Evolutionary conservation across 2,888 invertebrate species (phyloP), one percentile per base, ranked within the genome.

Genomic region (Sarcophaga subvicina): DNA sequence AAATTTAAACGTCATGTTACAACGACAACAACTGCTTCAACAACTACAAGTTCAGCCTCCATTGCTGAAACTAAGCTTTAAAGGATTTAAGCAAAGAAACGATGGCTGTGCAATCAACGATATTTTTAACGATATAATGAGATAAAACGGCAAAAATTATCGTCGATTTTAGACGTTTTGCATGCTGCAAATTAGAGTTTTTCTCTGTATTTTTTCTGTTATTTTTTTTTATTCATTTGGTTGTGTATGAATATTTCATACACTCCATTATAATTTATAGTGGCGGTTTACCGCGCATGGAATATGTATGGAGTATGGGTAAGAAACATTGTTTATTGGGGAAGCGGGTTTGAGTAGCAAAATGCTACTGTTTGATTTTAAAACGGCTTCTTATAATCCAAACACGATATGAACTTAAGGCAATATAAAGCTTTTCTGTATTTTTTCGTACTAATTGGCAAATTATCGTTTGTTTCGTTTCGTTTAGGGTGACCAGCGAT

Each of bases 81-180:
- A 12, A 66, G 66, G 75, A 82, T 71, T 82, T 63, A 62, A 71
- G 62, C 49, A 10, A 2, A 8, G 37, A 8, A 37, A 37, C 37
- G 37, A 69, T 17, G 45, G 5, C 37, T 67, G 37, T 37, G 10
- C 37, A 37, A 37, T 10, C 63, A 77, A 66, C 47, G 47, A 60
- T 60, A 63, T 49, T 11, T 79, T 83, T 60, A 67, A 66, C 37
- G 25, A 91, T 90, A 91, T 90, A 91, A 92, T 91, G 92, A 91
- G 91, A 92, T 92, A 92, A 37, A 92, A 92, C 90, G 91, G 90
- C 89, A 92, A 91, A 91, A 92, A 92, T 92, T 92, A 91, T 90
- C 91, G 90, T 90, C 54, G 54, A 91, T 90, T 90, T 85, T 88
- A 86, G 67, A 63, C 59, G 75, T 86, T 86, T 86, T 88, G 80